phyloP scores from a whole-genome alignment of 2,113 vertebrate genomes.

The Enhydra lutris region DNA sequence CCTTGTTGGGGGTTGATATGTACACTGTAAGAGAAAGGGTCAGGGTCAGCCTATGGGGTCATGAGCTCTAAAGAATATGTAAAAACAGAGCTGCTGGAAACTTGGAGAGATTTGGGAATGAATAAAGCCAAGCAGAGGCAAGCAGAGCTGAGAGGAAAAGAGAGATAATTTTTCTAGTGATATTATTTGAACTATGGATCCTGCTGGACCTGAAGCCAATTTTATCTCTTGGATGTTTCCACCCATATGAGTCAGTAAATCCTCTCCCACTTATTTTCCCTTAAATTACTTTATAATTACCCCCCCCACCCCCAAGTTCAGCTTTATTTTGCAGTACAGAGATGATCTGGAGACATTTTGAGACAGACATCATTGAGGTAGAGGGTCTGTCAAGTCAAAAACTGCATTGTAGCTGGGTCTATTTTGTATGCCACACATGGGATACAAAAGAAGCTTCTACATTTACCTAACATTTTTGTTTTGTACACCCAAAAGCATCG shows the following conservation, averaged over 20 bases:
- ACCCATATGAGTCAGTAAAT: not conserved
- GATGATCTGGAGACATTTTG: slow-evolving; percentile 88
- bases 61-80: not conserved
- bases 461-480: slow-evolving; percentile 63
- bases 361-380: slow-evolving; percentile 76
- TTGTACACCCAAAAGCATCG: not conserved
- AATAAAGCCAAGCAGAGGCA: not conserved
- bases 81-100: not conserved
- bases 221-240: not conserved
- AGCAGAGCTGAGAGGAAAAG: not conserved
- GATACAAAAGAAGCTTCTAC: slow-evolving; percentile 82
- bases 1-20: not conserved
- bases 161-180: not conserved
- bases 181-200: not conserved
- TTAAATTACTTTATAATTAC: not conserved
- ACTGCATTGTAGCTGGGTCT: slow-evolving; percentile 93
- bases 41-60: not conserved
- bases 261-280: not conserved
- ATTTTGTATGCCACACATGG: slow-evolving; percentile 27
- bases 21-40: not conserved
- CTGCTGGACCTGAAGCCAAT: not conserved
- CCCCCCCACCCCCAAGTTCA: slow-evolving; percentile 65
- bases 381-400: slow-evolving; percentile 88
- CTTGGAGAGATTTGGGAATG: not conserved
- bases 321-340: slow-evolving; percentile 96